Percentiles rank a stretch among this genome's conserved stretches.
phyloP scores from a whole-genome alignment of 2,888 invertebrate genomes.

The Agelastica alni region DNA sequence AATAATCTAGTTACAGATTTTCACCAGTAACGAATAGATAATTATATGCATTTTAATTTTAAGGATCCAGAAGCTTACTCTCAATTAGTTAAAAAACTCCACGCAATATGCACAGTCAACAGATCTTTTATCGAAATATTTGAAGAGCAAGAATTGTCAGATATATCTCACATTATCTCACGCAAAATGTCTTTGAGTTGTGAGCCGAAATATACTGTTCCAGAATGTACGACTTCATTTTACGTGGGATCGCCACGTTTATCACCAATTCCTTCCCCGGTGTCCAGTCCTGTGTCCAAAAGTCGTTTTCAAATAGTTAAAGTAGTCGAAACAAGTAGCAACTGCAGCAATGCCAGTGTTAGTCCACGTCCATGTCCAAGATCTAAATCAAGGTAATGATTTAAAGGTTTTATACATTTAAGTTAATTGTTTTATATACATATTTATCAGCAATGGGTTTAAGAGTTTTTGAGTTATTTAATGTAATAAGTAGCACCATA shows the following conservation, averaged over 20 bases:
- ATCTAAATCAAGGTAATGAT: constrained; percentile 30
- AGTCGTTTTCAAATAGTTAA: constrained; percentile 46
- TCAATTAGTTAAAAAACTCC: constrained; percentile 50
- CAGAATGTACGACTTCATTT: constrained; percentile 32
- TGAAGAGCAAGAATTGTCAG: constrained; percentile 41
- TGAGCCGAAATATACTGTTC: constrained; percentile 42
- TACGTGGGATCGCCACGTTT: constrained; percentile 35
- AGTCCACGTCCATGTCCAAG: constrained; percentile 27
- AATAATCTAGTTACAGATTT: background rate
- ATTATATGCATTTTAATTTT: constrained; percentile 15
- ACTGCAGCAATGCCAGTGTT: constrained; percentile 21
- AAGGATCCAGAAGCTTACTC: constrained; percentile 50
- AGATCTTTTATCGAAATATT: constrained; percentile 40
- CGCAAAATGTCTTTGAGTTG: constrained; percentile 52
- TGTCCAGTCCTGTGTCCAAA: constrained; percentile 40
- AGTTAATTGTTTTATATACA: no score
- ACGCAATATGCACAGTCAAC: constrained; percentile 51
- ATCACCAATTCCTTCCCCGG: constrained; percentile 43
- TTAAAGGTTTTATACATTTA: background rate
- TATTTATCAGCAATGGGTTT: no score
- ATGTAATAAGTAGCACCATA: no score
- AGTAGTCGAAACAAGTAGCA: constrained; percentile 37
- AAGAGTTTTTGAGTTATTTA: no score
- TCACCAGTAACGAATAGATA: background rate
- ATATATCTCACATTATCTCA: constrained; percentile 43